A percentile compares a stretch with the other conserved stretches of the same genome.
Conservation (phyloP, 2,113 vertebrate genomes). For the Zosterops borbonicus region DNA sequence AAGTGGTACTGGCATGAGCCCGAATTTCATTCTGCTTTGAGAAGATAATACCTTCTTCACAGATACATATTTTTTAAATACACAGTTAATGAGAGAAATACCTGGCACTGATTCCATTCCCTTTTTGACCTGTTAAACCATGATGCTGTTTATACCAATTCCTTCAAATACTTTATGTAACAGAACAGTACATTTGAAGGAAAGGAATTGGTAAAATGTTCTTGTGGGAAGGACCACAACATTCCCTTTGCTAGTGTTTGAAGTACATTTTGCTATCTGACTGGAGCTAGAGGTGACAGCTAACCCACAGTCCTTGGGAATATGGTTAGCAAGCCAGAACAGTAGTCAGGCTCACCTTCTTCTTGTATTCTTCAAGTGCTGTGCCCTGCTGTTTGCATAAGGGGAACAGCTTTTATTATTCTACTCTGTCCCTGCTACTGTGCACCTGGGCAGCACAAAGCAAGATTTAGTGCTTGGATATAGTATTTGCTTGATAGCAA, state of each 20-base stretch:
- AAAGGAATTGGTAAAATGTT: not conserved
- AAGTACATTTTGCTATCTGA: not conserved
- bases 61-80: not conserved
- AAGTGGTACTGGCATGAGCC: conserved; percentile 69
- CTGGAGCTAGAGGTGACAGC: not conserved
- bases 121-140: not conserved
- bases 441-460: conserved; percentile 52
- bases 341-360: conserved; percentile 33
- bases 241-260: not conserved
- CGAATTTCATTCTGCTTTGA: conserved; percentile 75
- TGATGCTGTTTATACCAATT: not conserved
- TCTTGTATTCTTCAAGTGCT: conserved; percentile 13
- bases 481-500: conserved; percentile 37
- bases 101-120: not conserved
- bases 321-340: not conserved
- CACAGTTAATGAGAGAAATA: not conserved
- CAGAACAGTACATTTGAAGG: not conserved
- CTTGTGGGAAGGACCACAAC: not conserved
- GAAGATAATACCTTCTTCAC: not conserved
- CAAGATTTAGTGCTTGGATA: conserved; percentile 38
- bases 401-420: conserved; percentile 11
- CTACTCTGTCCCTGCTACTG: conserved; percentile 23
- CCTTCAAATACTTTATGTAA: conserved; percentile 7
- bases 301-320: conserved; percentile 30
- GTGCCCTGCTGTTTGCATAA: conserved; percentile 49